Conservation (phyloP, 2,797 vertebrate genomes). For the Argentina silus region DNA sequence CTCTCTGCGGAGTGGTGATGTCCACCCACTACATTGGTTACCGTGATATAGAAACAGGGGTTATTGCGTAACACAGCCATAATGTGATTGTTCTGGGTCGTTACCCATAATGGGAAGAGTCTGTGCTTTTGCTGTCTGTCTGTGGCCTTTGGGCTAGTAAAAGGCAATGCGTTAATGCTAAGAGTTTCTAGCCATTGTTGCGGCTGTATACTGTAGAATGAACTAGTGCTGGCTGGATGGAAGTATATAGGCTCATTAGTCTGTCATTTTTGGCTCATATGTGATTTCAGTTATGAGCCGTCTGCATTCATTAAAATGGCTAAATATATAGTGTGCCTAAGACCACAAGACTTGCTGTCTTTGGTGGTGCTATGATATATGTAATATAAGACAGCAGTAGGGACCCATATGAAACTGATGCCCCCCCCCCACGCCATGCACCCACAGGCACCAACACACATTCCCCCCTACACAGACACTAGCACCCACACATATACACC, state of each 20-base stretch:
- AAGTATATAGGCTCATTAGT: too few relatives aligned
- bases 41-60: not conserved
- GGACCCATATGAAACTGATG: not conserved
- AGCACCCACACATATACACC: slow-evolving; percentile 4
- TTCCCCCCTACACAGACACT: too few relatives aligned
- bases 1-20: too few relatives aligned
- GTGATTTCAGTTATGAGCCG: too few relatives aligned
- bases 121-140: not conserved
- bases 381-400: not conserved
- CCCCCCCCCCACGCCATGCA: not conserved
- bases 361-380: not conserved
- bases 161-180: not conserved
- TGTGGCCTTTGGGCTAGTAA: not conserved
- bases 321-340: too few relatives aligned
- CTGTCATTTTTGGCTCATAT: too few relatives aligned
- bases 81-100: not conserved
- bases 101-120: not conserved
- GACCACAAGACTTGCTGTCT: too few relatives aligned
- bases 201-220: too few relatives aligned
- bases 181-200: too few relatives aligned
- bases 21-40: not conserved
- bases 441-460: not conserved
- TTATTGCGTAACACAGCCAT: not conserved
- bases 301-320: too few relatives aligned
- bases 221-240: too few relatives aligned